Base-by-base conservation (phyloP, 2,113 vertebrate genomes). In the Taxidea taxus region DNA sequence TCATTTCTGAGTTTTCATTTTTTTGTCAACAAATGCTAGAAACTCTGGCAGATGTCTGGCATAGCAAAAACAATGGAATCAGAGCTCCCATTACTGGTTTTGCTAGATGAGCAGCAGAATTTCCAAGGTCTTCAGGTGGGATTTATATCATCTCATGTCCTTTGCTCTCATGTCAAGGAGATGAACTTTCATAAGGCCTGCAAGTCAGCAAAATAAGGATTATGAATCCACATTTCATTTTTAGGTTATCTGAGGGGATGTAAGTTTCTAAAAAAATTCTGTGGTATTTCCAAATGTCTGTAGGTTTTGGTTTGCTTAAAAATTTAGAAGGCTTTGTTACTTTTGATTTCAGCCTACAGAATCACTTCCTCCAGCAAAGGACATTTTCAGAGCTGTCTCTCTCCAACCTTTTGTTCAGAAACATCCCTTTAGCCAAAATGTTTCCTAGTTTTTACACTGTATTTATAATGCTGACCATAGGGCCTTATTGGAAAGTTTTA, bases 261-360 rank as follows among this genome's bases (percentile, higher is more conserved):
- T 37, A 66, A 75, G 72, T 34, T 62, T 58, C 80, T 56, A 27
- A 88, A 91, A 47, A 39, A 47, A 27, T 44, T 56, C 20, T 88
- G 21, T 75, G 54, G 21, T 42, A 3, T 96, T 91, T 81, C 27
- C 37, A 93, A 31, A 37, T 91, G 42, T 70, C 74, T 85, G 10
- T 87, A 44, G 27, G 49, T 91, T 96, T 85, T 68, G 77, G 44
- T 62, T 80, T 93, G 9, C 27, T 77, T 93, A 58, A 82, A 96
- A 94, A n/a, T 34, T 34, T 42, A 88, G 29, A 49, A 25, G 49
- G 49, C 49, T 74, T 49, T 90, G 4, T 80, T 72, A 27, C 12
- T 93, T 97, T 94, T 94, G 34, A 84, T 91, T 97, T 92, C 7
- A 78, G 31, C 42, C n/a, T 78, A 72, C 13, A 66, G 37, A 39